phyloP scores from a whole-genome alignment of 2,888 invertebrate species.

The Opisthograptis luteolata region DNA sequence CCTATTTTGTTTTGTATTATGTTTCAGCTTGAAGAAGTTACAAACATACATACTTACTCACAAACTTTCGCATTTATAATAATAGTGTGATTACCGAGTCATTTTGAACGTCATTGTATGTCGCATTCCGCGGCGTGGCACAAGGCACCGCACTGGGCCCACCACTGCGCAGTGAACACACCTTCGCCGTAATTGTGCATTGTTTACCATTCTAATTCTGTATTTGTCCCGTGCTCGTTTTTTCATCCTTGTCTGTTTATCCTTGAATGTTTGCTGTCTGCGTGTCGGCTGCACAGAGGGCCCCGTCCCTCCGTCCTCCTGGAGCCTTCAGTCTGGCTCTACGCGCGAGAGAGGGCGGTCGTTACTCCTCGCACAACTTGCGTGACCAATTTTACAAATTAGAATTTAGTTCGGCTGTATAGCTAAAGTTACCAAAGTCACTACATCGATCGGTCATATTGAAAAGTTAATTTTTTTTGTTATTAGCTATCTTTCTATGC shows the following conservation, averaged over 20 bases:
- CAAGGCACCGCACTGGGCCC: conserved; percentile 4
- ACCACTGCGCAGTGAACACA: background rate
- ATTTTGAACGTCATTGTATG: too few relatives aligned
- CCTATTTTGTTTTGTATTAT: too few relatives aligned
- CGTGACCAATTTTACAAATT: conserved; percentile 59
- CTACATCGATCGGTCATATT: too few relatives aligned
- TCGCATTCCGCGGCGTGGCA: conserved; percentile 8
- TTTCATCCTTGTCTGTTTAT: conserved; percentile 58
- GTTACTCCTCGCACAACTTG: conserved; percentile 52
- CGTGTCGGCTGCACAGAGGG: conserved; percentile 48
- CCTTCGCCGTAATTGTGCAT: conserved; percentile 25
- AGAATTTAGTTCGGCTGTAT: conserved; percentile 19
- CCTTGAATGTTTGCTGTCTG: conserved; percentile 62
- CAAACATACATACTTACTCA: background rate
- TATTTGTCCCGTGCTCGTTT: conserved; percentile 46
- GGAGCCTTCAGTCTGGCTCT: conserved; percentile 71
- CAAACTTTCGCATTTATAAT: too few relatives aligned
- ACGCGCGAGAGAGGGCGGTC: conserved; percentile 66
- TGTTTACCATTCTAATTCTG: conserved; percentile 38
- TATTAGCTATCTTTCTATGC: background rate
- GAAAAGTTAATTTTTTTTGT: background rate
- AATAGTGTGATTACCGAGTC: too few relatives aligned
- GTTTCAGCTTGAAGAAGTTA: too few relatives aligned
- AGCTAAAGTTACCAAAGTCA: too few relatives aligned
- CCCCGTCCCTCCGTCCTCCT: conserved; percentile 54